Conservation (phyloP, 1,140 invertebrate species). For the Drosophila serrata region DNA sequence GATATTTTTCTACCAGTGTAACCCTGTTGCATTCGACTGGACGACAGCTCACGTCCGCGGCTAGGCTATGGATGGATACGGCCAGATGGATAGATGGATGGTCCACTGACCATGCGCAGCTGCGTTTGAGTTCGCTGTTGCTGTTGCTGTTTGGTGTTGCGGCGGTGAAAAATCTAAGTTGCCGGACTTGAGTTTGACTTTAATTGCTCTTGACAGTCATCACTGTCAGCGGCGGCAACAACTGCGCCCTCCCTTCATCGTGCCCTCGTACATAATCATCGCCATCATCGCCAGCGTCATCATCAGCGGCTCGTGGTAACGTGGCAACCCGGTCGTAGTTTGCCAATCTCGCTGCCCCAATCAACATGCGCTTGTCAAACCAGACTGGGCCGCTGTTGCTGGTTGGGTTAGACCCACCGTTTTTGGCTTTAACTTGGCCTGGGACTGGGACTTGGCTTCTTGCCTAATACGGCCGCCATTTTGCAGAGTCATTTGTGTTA, state of each 20-base stretch:
- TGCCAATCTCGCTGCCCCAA: constrained; percentile 80
- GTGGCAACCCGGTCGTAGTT: constrained; percentile 45
- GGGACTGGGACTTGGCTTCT: constrained; percentile 45
- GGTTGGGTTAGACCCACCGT: constrained; percentile 43
- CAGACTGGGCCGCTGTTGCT: constrained; percentile 50
- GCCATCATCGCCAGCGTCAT: constrained; percentile 32
- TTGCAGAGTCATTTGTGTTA: constrained; percentile 82
- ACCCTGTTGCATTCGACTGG: constrained; percentile 58
- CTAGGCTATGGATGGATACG: constrained; percentile 38
- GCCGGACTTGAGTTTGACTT: constrained; percentile 81
- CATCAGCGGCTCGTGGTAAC: constrained; percentile 25
- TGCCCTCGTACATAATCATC: constrained; percentile 31
- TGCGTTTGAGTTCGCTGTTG: constrained; percentile 29
- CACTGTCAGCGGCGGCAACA: constrained; percentile 69
- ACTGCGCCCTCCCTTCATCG: constrained; percentile 37
- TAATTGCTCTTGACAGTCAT: constrained; percentile 85
- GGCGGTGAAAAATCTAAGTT: constrained; percentile 82
- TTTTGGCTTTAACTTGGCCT: constrained; percentile 26
- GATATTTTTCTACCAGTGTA: constrained; percentile 10
- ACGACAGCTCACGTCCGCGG: constrained; percentile 68
- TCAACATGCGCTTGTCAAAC: constrained; percentile 79
- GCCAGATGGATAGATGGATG: constrained; percentile 37
- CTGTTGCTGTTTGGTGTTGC: constrained; percentile 8
- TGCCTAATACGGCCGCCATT: constrained; percentile 80
- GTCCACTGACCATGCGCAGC: constrained; percentile 72